Percentiles rank a stretch among this genome's conserved stretches.
phyloP scores from a whole-genome alignment of 92 coral and sea anemone species.

The Metridium senile region DNA sequence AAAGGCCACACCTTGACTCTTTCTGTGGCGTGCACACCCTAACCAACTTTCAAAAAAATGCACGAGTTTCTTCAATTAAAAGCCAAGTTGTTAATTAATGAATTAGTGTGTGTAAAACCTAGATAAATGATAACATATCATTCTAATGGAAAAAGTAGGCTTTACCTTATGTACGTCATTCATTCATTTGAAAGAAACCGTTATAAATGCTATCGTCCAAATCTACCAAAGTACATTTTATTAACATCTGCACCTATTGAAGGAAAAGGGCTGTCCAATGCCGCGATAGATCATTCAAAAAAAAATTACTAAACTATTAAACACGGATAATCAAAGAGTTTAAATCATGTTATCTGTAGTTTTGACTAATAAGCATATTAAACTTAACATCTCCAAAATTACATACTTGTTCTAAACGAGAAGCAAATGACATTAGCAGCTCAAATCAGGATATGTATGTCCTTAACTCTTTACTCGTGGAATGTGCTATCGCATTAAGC shows the following conservation, averaged over 20 bases:
- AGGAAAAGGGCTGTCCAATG: no score
- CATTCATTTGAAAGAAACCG: neutral
- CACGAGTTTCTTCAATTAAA: neutral
- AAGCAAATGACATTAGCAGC: no score
- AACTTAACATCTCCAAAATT: no score
- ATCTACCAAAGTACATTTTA: neutral
- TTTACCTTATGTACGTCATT: neutral
- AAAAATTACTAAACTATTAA: neutral
- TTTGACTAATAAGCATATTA: no score
- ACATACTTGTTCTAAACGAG: no score
- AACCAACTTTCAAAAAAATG: neutral
- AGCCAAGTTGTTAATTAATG: slow-evolving; percentile 2
- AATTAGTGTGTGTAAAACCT: slow-evolving; percentile 3
- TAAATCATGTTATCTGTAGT: neutral
- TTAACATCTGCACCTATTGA: neutral
- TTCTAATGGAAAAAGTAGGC: neutral
- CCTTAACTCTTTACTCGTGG: no score
- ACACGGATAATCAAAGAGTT: neutral
- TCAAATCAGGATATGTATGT: no score
- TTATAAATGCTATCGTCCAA: neutral
- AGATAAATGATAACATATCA: neutral
- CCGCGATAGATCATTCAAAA: neutral
- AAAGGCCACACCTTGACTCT: slow-evolving; percentile 6
- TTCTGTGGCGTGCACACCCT: no score
- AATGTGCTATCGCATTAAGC: no score